Conservation (phyloP, 2,113 vertebrate species). For the Progne subis region DNA sequence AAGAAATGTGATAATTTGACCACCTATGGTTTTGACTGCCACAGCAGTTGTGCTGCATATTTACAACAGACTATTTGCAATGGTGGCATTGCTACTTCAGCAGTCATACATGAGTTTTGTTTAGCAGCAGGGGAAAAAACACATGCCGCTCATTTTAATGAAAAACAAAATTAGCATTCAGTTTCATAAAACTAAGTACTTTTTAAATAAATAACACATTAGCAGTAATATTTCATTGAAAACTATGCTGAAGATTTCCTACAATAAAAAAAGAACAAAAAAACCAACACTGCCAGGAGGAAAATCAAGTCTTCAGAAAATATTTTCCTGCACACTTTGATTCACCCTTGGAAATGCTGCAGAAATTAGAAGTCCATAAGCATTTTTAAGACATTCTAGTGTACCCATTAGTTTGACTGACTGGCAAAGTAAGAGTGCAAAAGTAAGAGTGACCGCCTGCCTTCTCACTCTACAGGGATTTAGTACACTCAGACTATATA, state of each 20-base stretch:
- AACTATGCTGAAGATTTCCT: not conserved
- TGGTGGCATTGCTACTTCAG: not conserved
- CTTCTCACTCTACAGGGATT: not conserved
- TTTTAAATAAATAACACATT: not conserved
- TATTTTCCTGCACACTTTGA: not conserved
- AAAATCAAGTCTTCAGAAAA: not conserved
- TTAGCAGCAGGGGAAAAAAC: constrained; percentile 24
- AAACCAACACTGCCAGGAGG: not conserved
- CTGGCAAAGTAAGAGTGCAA: not conserved
- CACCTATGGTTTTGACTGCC: not conserved
- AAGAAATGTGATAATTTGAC: constrained; percentile 1
- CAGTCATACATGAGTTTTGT: not conserved
- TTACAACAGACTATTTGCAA: not conserved
- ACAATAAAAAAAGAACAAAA: not conserved
- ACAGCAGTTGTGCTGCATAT: not conserved
- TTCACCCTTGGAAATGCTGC: not conserved
- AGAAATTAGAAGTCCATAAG: not conserved
- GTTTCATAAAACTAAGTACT: not conserved
- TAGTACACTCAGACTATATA: not conserved
- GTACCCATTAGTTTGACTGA: not conserved
- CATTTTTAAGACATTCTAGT: not conserved
- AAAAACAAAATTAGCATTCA: not conserved
- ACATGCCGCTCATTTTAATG: not conserved
- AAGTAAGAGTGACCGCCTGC: not conserved
- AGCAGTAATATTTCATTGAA: not conserved